Evolutionary conservation across 1,140 invertebrate genomes (phyloP), one percentile per base, ranked within the genome.

Genomic region (Macrotrachela quadricornifera): DNA sequence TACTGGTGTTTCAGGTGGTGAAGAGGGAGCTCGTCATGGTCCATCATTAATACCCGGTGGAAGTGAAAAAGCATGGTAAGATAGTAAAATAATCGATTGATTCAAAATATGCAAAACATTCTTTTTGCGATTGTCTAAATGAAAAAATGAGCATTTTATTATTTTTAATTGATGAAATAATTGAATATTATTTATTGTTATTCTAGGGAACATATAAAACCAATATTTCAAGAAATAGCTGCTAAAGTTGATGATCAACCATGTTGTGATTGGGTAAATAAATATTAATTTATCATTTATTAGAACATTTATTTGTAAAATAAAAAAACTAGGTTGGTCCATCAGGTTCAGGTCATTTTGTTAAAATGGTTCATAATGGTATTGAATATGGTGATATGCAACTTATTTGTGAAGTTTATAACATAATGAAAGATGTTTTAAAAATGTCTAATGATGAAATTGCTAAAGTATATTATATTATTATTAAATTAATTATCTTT

Each of bases 1-100:
- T 0, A 86, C 85, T 64, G 92, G 94, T 43, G 91, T 99, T 6
- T 90, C 86, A 64, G 94, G 94, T 9, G 94, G 94, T 13, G 94
- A 99, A 73, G 92, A 97, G 64, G 91, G 91, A 2, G 92, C 92
- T 4, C 76, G 92, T 6, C 85, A 91, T 72, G 92, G 92, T 14
- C 92, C 92, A 2, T 94, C 88, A 12, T 72, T 97, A 0, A 97
- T 99, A 92, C 92, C 92, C n/a, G 92, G 92, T 50, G 91, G 91
- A 13, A 79, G 90, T 61, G 72, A 76, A 11, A 81, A 79, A 51
- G 90, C 88, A 1, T 95, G 91, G 90, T 69, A 54, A 56, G 59
- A 56, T 44, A 12, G 8, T n/a, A n/a, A n/a, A n/a, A n/a, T n/a
- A 42, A 30, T 39, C 15, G 36, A 30, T 50, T 13, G 8, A 37